Percentiles rank a stretch among this genome's conserved stretches.
phyloP scores from a whole-genome alignment of 2,888 invertebrate genomes.

The Xanthia icteritia region DNA sequence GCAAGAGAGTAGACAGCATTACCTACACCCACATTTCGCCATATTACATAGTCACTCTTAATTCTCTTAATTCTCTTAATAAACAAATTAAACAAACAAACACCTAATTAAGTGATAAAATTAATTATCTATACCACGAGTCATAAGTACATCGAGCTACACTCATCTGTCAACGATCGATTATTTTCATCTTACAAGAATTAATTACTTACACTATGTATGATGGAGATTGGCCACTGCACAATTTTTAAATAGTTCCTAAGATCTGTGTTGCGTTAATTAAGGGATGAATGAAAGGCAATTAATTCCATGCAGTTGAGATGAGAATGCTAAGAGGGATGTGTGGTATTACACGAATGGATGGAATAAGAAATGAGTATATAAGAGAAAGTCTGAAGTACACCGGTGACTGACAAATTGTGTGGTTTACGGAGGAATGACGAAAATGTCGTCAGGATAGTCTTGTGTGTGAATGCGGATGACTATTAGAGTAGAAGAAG shows the following conservation, averaged over 20 bases:
- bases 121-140: conserved; percentile 10
- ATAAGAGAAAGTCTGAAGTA: no score
- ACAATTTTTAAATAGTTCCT: neutral
- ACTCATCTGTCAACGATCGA: conserved; percentile 37
- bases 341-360: no score
- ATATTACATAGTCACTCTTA: neutral
- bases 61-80: no score
- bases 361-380: no score
- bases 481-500: neutral
- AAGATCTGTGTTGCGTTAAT: neutral
- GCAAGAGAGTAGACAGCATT: neutral
- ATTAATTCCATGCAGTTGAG: no score
- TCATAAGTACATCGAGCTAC: conserved; percentile 11
- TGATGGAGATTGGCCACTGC: conserved; percentile 34
- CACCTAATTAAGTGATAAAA: conserved; percentile 37
- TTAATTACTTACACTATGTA: conserved; percentile 21
- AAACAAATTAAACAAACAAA: conserved; percentile 33
- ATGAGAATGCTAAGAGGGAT: no score
- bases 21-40: neutral
- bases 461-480: neutral
- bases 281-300: neutral
- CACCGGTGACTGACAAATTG: no score
- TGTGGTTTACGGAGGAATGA: no score
- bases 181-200: conserved; percentile 44
- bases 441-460: neutral